These are phyloP conservation scores for Microchrysa polita DNA, from an alignment of 2,888 invertebrate species.

Conservation along the genomic window DNA sequence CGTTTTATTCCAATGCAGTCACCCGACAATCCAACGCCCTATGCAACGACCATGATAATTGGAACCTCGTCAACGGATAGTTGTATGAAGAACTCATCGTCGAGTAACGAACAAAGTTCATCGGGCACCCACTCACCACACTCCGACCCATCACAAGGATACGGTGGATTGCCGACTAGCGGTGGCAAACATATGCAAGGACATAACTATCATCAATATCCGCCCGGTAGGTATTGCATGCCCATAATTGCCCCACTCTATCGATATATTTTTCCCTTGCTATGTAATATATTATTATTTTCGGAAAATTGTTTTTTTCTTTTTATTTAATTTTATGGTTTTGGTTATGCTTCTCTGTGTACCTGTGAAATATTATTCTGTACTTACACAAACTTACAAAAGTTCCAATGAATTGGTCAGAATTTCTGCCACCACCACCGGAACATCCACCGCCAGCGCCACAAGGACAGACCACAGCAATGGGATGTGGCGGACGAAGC, in stretches of 20 bases:
- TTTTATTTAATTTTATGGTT: conserved; percentile 33
- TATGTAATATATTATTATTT: not conserved
- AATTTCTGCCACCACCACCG: conserved; percentile 70
- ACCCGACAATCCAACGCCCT: conserved; percentile 74
- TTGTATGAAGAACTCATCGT: conserved; percentile 62
- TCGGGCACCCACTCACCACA: conserved; percentile 65
- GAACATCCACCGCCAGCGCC: conserved; percentile 70
- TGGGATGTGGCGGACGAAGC: not conserved
- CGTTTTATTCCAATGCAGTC: conserved; percentile 58
- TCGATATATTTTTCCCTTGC: conserved; percentile 32
- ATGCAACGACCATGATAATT: conserved; percentile 79
- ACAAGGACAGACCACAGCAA: conserved; percentile 54
- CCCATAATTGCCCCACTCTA: conserved; percentile 16
- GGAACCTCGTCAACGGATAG: conserved; percentile 63
- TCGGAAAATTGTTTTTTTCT: conserved; percentile 5
- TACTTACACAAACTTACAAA: conserved; percentile 49
- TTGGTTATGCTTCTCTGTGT: conserved; percentile 38
- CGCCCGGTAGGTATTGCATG: conserved; percentile 57
- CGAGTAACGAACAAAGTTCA: conserved; percentile 57
- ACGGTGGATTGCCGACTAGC: conserved; percentile 52
- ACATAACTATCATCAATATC: conserved; percentile 61
- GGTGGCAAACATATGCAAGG: conserved; percentile 54
- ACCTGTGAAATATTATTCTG: conserved; percentile 33
- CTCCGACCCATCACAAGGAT: conserved; percentile 58
- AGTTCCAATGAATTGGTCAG: conserved; percentile 68